Evolutionary conservation across 2,113 vertebrate genomes (phyloP).

Genomic region (Australoheros scitulus): DNA sequence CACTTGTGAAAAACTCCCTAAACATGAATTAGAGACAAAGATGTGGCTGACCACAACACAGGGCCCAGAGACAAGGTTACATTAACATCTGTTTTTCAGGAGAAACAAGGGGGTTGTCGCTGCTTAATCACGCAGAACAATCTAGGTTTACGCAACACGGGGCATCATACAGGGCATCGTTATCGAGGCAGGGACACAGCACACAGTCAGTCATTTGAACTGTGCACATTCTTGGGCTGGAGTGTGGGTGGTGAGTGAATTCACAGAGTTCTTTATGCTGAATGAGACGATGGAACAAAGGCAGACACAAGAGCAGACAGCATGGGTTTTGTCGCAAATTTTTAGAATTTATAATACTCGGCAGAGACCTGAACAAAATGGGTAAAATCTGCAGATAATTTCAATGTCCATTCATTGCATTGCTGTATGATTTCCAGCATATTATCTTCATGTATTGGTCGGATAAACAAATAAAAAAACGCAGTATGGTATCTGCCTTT

Average conservation of each 20-base stretch:
- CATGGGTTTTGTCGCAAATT: slow-evolving; percentile 44
- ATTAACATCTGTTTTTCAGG: slow-evolving; percentile 53
- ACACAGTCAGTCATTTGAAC: slow-evolving; percentile 67
- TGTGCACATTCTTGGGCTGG: slow-evolving; percentile 64
- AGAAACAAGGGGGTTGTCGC: background rate
- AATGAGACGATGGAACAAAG: slow-evolving; percentile 39
- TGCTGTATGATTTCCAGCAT: too few relatives aligned
- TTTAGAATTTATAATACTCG: background rate
- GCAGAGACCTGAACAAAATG: background rate
- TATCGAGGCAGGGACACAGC: slow-evolving; percentile 46
- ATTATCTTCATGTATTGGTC: too few relatives aligned
- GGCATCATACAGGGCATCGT: slow-evolving; percentile 40
- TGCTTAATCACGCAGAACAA: slow-evolving; percentile 69
- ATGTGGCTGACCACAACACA: slow-evolving; percentile 53
- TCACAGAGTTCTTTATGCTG: slow-evolving; percentile 66
- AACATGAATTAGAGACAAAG: slow-evolving; percentile 28
- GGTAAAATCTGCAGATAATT: background rate
- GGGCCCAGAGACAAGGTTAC: slow-evolving; percentile 59
- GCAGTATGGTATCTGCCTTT: too few relatives aligned
- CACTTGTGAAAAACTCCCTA: background rate
- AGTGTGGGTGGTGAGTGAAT: slow-evolving; percentile 73
- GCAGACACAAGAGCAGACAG: slow-evolving; percentile 37
- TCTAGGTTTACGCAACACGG: slow-evolving; percentile 32
- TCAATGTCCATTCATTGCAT: background rate
- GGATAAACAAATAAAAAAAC: too few relatives aligned